Evolutionary conservation across 2,888 invertebrate genomes (phyloP).

Genomic region (Eilema sororculum): DNA sequence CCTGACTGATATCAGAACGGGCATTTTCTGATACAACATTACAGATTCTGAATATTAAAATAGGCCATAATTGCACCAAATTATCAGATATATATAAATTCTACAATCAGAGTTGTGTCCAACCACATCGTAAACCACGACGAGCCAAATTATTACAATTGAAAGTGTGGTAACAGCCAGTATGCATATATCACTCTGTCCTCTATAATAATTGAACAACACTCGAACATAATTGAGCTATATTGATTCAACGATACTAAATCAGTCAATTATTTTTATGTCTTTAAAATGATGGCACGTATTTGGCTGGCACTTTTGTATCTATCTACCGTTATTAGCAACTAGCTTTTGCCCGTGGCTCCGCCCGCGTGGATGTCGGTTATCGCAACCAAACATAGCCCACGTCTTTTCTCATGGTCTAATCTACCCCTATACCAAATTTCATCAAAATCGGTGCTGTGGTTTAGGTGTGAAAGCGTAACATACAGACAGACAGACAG

Average conservation of each 20-base stretch:
- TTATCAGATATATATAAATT: conserved; percentile 29
- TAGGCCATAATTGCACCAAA: conserved; percentile 39
- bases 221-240: background rate
- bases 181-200: background rate
- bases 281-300: background rate
- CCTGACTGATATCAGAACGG: background rate
- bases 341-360: too few relatives aligned
- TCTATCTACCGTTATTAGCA: background rate
- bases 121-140: conserved; percentile 27
- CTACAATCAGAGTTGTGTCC: conserved; percentile 23
- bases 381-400: too few relatives aligned
- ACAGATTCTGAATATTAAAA: conserved; percentile 21
- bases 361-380: too few relatives aligned
- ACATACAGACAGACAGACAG: too few relatives aligned
- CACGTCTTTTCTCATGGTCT: too few relatives aligned
- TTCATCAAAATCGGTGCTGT: too few relatives aligned
- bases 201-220: conserved; percentile 2
- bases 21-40: background rate
- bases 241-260: background rate
- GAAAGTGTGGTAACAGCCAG: conserved; percentile 33
- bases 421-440: too few relatives aligned
- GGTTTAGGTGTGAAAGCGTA: too few relatives aligned
- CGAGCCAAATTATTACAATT: conserved; percentile 45
- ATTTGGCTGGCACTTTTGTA: background rate
- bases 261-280: background rate